A percentile compares a stretch with the other conserved stretches of the same genome.
Evolutionary conservation across 2,113 vertebrate species (phyloP).

Genomic region (Hepsetus odoe): DNA sequence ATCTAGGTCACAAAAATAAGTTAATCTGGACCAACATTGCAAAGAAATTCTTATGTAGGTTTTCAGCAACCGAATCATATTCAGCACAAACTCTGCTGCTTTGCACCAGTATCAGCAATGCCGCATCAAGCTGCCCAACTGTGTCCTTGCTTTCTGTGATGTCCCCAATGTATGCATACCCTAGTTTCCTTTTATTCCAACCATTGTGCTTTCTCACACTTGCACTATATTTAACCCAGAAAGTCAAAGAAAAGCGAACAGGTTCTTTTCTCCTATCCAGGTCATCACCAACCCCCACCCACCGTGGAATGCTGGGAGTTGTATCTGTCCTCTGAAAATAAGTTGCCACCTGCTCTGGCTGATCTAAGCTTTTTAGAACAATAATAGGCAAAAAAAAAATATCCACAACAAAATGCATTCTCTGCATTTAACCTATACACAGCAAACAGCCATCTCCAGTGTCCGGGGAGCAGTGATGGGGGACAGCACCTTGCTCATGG

Average conservation of each 20-base stretch:
- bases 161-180: conserved; percentile 22
- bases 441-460: no score
- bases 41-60: neutral
- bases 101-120: neutral
- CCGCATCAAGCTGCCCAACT: neutral
- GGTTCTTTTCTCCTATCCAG: conserved; percentile 48
- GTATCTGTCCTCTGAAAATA: conserved; percentile 14
- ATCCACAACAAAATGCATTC: no score
- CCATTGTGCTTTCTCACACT: conserved; percentile 42
- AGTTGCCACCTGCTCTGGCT: neutral
- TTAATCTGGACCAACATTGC: neutral
- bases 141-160: conserved; percentile 5
- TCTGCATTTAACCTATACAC: no score
- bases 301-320: neutral
- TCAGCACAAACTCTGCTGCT: neutral
- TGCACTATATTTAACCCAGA: conserved; percentile 45
- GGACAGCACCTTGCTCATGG: no score
- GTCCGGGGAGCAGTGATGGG: no score
- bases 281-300: conserved; percentile 37
- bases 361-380: conserved; percentile 13
- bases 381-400: no score
- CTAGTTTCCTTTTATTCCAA: conserved; percentile 40
- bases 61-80: neutral
- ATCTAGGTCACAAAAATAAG: no score
- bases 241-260: conserved; percentile 32